Evolutionary conservation across 2,797 vertebrate genomes (phyloP).

Genomic region (Valencia hispanica): DNA sequence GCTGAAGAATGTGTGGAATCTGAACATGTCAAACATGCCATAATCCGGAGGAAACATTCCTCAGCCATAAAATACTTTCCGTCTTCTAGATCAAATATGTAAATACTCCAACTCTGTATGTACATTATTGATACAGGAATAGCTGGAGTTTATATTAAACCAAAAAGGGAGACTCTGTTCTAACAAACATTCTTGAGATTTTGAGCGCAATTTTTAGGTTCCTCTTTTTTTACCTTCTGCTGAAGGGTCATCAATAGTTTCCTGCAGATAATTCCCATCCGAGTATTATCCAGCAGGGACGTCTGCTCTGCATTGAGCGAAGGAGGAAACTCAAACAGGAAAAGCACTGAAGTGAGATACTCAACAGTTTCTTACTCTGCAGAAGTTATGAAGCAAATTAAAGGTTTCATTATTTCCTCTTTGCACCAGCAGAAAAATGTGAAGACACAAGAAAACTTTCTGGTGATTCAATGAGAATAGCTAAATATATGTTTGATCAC

Average conservation of each 20-base stretch:
- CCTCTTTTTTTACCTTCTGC: constrained; percentile 49
- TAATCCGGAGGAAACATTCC: constrained; percentile 58
- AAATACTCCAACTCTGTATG: constrained; percentile 53
- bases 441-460: constrained; percentile 3
- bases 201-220: constrained; percentile 64
- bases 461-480: neutral
- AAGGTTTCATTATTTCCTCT: constrained; percentile 22
- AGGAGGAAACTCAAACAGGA: constrained; percentile 70
- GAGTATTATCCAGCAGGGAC: constrained; percentile 63
- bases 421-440: constrained; percentile 9
- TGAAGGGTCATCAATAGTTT: constrained; percentile 71
- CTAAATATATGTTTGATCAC: constrained; percentile 49
- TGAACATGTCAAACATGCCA: constrained; percentile 50
- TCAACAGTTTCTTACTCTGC: constrained; percentile 42
- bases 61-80: constrained; percentile 47
- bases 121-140: constrained; percentile 60
- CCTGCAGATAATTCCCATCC: constrained; percentile 74
- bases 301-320: constrained; percentile 50
- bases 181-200: constrained; percentile 57
- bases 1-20: constrained; percentile 64
- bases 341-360: constrained; percentile 51
- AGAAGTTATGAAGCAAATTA: constrained; percentile 28
- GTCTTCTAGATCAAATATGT: constrained; percentile 59
- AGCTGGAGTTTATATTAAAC: constrained; percentile 61
- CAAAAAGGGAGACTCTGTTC: constrained; percentile 58